phyloP scores from a whole-genome alignment of 2,797 vertebrate species.

The Melanotaenia trifasciata region DNA sequence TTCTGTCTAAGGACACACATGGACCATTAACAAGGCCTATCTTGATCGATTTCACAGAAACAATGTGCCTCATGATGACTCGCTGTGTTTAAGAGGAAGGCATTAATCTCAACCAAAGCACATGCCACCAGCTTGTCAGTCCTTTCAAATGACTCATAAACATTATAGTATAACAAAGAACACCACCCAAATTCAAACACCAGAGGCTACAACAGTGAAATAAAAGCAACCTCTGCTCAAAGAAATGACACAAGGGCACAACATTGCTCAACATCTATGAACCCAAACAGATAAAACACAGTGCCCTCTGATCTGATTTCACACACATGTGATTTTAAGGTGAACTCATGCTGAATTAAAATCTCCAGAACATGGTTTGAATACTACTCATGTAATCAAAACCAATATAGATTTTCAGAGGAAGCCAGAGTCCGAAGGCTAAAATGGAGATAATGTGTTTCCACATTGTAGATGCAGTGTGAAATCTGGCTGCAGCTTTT shows the following conservation, averaged over 20 bases:
- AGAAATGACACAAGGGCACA: neutral
- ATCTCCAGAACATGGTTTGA: conserved; percentile 27
- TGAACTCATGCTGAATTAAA: conserved; percentile 45
- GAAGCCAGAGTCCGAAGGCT: conserved; percentile 24
- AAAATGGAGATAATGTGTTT: conserved; percentile 39
- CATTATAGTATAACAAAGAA: neutral
- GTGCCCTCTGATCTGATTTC: conserved; percentile 24
- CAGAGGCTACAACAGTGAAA: neutral
- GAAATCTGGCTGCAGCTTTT: conserved; percentile 2
- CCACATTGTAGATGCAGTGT: conserved; percentile 3
- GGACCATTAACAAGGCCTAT: conserved; percentile 27
- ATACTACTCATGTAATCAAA: conserved; percentile 37
- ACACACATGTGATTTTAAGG: conserved; percentile 23
- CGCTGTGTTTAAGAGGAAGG: conserved; percentile 24
- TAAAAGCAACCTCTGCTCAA: conserved; percentile 2
- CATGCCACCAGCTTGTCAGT: conserved; percentile 2
- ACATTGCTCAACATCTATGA: neutral
- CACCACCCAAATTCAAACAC: neutral
- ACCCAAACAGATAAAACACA: neutral
- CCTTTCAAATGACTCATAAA: conserved; percentile 36
- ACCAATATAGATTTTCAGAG: conserved; percentile 45
- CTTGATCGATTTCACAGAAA: conserved; percentile 48
- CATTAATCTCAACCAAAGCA: conserved; percentile 22
- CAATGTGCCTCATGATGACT: conserved; percentile 43
- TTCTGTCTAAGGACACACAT: conserved; percentile 21